Percentiles rank a stretch among this genome's conserved stretches.
phyloP scores from a whole-genome alignment of 2,888 invertebrate species.

The Thyatira batis region DNA sequence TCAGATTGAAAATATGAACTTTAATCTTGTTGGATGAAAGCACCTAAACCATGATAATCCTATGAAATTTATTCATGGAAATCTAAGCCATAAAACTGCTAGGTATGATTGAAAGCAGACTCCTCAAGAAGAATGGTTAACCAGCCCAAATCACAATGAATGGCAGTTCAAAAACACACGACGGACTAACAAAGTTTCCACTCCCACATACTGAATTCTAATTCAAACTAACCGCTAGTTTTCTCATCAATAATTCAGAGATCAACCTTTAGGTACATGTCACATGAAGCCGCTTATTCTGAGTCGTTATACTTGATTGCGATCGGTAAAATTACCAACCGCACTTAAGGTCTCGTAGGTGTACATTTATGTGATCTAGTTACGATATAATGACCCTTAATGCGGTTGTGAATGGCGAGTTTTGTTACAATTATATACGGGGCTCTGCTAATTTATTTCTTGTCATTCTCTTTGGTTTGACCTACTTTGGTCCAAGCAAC shows the following conservation, averaged over 20 bases:
- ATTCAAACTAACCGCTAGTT: conserved; percentile 24
- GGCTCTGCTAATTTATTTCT: neutral
- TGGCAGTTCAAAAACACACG: neutral
- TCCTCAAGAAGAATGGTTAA: neutral
- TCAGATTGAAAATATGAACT: no score
- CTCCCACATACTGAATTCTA: conserved; percentile 16
- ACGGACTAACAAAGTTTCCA: conserved; percentile 3
- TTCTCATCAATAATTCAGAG: conserved; percentile 52
- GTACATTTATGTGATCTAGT: conserved; percentile 30
- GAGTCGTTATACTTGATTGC: conserved; percentile 47
- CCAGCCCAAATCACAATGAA: neutral
- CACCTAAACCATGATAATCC: no score
- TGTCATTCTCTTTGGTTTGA: neutral
- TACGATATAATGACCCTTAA: conserved; percentile 31
- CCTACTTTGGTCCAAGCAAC: neutral
- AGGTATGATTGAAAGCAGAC: no score
- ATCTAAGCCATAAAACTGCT: no score
- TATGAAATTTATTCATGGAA: no score
- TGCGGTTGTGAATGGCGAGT: conserved; percentile 13
- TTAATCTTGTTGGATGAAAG: neutral
- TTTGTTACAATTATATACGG: neutral
- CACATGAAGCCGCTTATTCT: conserved; percentile 41
- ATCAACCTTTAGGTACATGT: conserved; percentile 44
- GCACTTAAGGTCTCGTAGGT: conserved; percentile 16
- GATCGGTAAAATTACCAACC: conserved; percentile 24